Evolutionary conservation across 2,113 vertebrate species (phyloP), one percentile per base, ranked within the genome.

Genomic region (Egretta garzetta): DNA sequence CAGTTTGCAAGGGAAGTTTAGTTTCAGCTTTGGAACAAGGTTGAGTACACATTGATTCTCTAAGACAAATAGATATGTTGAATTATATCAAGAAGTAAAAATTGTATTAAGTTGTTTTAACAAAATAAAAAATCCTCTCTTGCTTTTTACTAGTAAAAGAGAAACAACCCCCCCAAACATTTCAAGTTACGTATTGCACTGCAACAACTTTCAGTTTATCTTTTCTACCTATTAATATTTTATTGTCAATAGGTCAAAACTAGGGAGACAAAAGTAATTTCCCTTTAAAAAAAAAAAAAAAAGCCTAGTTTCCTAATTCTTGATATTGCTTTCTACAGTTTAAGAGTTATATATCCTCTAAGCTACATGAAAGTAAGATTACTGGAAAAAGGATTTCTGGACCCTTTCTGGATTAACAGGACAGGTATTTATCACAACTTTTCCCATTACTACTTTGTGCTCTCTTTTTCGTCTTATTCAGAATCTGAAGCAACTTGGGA

Each of bases 61-160:
- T 80, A 86, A 64, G 33, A 17, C 3, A 67, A 75, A 47, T 6
- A 58, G 2, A 43, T 68, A 33, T 41, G 13, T 33, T 73, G 37
- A 87, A 74, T 60, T 55, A 26, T 30, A 80, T 20, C 2, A 88
- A 50, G 8, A 68, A 81, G 60, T 41, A 1, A 75, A 73, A 66
- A 35, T 4, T 13, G 49, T 39, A 18, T 53, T 20, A 8, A 12
- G 6, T 12, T 6, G 68, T 88, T 90, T 60, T 35, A 63, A 35
- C 3, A 88, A 67, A 80, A 74, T 56, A 3, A 32, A 55, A 79
- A 7, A 14, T 4, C 2, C 0, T 0, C 3, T 32, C 3, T 35
- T 21, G 21, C 4, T 45, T 76, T 74, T 50, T 24, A 20, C 14
- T 47, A 15, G 4, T 55, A 62, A 64, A 26, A 58, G 43, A 56